These are phyloP conservation scores for Eristalinus sepulchralis DNA, from an alignment of 2,888 invertebrate species.

Conservation along the genomic window DNA sequence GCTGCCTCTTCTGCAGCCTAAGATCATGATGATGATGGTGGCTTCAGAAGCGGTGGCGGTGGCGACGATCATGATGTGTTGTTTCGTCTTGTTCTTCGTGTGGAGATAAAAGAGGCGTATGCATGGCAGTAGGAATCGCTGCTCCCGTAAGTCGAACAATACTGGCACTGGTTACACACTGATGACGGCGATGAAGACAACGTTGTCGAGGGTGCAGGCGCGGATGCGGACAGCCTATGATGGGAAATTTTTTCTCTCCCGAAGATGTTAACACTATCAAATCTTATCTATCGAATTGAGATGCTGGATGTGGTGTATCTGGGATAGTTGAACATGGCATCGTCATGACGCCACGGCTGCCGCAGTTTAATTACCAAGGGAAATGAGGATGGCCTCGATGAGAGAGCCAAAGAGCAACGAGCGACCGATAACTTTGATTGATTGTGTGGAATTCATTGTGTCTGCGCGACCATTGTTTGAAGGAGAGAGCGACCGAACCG, in stretches of 20 bases:
- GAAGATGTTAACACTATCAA: slow-evolving; percentile 57
- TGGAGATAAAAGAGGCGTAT: slow-evolving; percentile 68
- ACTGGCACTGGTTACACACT: slow-evolving; percentile 35
- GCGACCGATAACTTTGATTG: slow-evolving; percentile 64
- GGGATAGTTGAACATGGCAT: slow-evolving; percentile 33
- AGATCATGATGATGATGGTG: slow-evolving; percentile 50
- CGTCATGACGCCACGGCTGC: slow-evolving; percentile 37
- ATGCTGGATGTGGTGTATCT: slow-evolving; percentile 53
- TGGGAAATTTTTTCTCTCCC: slow-evolving; percentile 31
- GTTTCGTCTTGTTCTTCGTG: slow-evolving; percentile 36
- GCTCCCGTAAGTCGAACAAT: slow-evolving; percentile 68
- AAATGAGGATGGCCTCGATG: slow-evolving; percentile 39
- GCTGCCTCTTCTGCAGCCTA: slow-evolving; percentile 17
- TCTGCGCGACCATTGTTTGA: slow-evolving; percentile 54
- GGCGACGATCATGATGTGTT: slow-evolving; percentile 33
- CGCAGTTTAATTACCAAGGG: slow-evolving; percentile 67
- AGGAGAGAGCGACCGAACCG: slow-evolving; percentile 1
- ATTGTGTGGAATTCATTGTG: slow-evolving; percentile 64
- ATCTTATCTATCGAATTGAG: slow-evolving; percentile 60
- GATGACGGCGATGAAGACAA: slow-evolving; percentile 1
- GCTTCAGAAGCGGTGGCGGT: not conserved
- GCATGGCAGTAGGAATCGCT: slow-evolving; percentile 55
- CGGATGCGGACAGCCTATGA: slow-evolving; percentile 13
- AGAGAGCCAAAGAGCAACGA: not conserved
- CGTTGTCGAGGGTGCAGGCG: slow-evolving; percentile 6